Conservation (phyloP, 1,140 invertebrate genomes). For the Centruroides sculpturatus region DNA sequence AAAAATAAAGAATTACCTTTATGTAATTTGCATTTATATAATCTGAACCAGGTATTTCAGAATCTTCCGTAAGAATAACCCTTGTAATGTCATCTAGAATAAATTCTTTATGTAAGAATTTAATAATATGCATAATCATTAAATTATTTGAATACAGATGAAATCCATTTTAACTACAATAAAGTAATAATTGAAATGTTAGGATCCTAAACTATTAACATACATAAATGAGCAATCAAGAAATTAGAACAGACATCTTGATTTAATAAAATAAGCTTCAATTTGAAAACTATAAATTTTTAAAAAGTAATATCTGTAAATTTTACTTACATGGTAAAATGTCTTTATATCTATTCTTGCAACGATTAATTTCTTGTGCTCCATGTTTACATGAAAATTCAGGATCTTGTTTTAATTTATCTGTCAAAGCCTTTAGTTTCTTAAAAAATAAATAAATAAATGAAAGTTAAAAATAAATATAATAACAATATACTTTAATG, state of each 20-base stretch:
- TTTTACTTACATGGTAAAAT: constrained; percentile 45
- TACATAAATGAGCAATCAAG: too few relatives aligned
- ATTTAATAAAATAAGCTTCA: too few relatives aligned
- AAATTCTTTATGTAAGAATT: neutral
- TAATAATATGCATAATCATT: too few relatives aligned
- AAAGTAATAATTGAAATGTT: too few relatives aligned
- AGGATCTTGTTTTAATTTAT: constrained; percentile 28
- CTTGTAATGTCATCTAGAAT: constrained; percentile 44
- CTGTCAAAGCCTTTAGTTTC: constrained; percentile 35
- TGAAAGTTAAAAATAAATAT: too few relatives aligned
- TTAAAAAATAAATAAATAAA: constrained; percentile 12
- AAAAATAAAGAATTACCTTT: constrained; percentile 25
- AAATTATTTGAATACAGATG: too few relatives aligned
- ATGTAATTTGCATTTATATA: constrained; percentile 58
- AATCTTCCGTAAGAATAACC: constrained; percentile 40
- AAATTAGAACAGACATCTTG: too few relatives aligned
- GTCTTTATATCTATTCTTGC: constrained; percentile 53
- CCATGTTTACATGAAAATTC: constrained; percentile 40
- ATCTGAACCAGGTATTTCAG: constrained; percentile 40
- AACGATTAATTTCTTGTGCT: constrained; percentile 41
- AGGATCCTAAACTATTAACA: too few relatives aligned
- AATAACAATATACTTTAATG: too few relatives aligned
- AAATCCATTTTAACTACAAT: too few relatives aligned
- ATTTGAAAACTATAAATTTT: too few relatives aligned
- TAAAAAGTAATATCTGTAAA: too few relatives aligned